Evolutionary conservation across 2,797 vertebrate genomes (phyloP).

Genomic region (Pseudopleuronectes americanus): DNA sequence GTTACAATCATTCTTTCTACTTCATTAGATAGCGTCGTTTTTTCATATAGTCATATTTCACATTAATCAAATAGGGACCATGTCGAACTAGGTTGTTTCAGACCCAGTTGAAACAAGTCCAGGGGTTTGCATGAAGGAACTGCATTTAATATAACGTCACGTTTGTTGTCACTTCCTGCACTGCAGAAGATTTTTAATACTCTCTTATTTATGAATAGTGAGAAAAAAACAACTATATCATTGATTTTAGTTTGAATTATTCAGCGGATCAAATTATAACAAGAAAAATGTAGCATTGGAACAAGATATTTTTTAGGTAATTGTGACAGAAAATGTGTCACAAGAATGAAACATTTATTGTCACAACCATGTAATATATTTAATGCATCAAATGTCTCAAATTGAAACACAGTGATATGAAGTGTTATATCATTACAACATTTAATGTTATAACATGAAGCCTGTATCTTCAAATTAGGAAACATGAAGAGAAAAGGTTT

Average conservation of each 20-base stretch:
- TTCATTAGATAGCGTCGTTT: not conserved
- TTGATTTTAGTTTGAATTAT: conserved; percentile 4
- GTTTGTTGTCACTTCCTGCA: conserved; percentile 39
- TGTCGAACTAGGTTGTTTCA: conserved; percentile 23
- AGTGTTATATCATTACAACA: too few relatives aligned
- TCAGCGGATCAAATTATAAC: not conserved
- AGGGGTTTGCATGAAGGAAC: conserved; percentile 39
- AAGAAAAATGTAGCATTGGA: not conserved
- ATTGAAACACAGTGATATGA: not conserved
- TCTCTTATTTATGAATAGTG: conserved; percentile 1
- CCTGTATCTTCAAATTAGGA: not conserved
- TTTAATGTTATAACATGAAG: too few relatives aligned
- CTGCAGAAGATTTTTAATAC: conserved; percentile 27
- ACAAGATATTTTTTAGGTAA: not conserved
- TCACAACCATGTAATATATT: not conserved
- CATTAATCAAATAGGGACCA: conserved; percentile 53
- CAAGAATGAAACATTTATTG: not conserved
- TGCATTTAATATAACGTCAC: not conserved
- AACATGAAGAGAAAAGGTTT: not conserved
- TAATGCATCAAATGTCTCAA: not conserved
- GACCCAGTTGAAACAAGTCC: conserved; percentile 22
- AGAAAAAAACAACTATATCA: conserved; percentile 7
- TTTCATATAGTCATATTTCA: conserved; percentile 24
- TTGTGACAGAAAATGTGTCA: not conserved
- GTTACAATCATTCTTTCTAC: conserved; percentile 9